Evolutionary conservation across 2,113 vertebrate genomes (phyloP), one percentile per base, ranked within the genome.

Genomic region (Charadrius vociferus): DNA sequence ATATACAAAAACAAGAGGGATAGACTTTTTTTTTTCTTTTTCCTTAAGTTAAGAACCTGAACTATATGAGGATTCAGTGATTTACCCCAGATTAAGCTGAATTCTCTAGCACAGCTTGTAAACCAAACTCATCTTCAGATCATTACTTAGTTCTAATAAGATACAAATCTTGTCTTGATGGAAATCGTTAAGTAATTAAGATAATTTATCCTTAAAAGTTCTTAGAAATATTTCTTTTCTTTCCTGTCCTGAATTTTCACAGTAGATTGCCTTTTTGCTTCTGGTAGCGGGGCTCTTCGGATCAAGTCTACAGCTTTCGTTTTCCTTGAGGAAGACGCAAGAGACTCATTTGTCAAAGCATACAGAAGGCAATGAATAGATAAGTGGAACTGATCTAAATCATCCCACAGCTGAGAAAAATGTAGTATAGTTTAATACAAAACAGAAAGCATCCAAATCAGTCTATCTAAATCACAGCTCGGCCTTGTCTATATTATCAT

Each of bases 281-380:
- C 53, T 22, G 14, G 49, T 4, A 84, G 32, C 17, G 5, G 18
- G 11, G 37, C 32, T 94, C 66, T 65, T 90, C 62, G 93, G 55
- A 80, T 37, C 36, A 62, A 73, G 34, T 26, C 55, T 66, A 43
- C 26, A 43, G 34, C 21, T 77, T 92, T 49, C 6, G 3, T 52
- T 90, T 91, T 92, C 55, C 68, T 73, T 27, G 0, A 88, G 45
- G n/a, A 94, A 90, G 81, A 45, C 2, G 2, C 19, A 26, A 70
- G 59, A 73, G 67, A 58, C n/a, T 78, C n/a, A 65, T 83, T 81
- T 96, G 59, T 93, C 80, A 92, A 83, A 93, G 63, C 75, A 86
- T 14, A 91, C 17, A 91, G 71, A 92, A 90, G 30, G 70, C 79
- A 93, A 93, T 62, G 73, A 96, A 88, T 39, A 93, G 53, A 3